phyloP scores from a whole-genome alignment of 1,140 invertebrate genomes.

The Sinonovacula constricta region DNA sequence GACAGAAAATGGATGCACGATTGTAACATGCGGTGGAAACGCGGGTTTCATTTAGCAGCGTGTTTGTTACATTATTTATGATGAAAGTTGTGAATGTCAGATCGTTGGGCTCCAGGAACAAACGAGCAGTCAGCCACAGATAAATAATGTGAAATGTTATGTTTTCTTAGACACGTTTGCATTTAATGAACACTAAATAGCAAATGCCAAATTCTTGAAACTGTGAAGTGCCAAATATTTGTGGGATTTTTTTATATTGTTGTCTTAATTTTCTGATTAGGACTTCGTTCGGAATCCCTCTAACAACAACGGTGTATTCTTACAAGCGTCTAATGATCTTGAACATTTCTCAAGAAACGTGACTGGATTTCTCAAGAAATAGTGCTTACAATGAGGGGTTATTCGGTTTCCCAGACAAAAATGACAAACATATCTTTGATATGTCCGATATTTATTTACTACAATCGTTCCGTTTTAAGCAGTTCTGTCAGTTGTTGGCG shows the following conservation, averaged over 20 bases:
- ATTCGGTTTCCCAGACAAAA: conserved; percentile 11
- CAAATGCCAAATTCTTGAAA: background rate
- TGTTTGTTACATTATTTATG: too few relatives aligned
- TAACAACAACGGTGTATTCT: background rate
- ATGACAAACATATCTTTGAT: conserved; percentile 41
- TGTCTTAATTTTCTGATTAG: background rate
- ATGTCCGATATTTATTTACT: conserved; percentile 41
- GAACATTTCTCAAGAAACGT: conserved; percentile 25
- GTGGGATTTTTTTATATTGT: background rate
- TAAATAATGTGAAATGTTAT: too few relatives aligned
- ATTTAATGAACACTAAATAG: background rate
- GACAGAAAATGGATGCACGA: too few relatives aligned
- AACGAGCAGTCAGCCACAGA: too few relatives aligned
- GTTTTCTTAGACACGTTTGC: background rate
- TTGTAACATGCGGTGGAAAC: too few relatives aligned
- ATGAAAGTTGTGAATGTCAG: too few relatives aligned
- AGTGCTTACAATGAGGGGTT: conserved; percentile 23
- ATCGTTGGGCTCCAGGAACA: too few relatives aligned
- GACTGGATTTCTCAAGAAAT: conserved; percentile 19
- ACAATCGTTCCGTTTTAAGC: conserved; percentile 25
- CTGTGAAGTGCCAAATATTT: background rate
- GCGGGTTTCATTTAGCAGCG: too few relatives aligned
- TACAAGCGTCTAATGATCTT: background rate
- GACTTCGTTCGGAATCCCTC: background rate
- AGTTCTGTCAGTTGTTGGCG: conserved; percentile 44